Evolutionary conservation across 2,888 invertebrate species (phyloP).

Genomic region (Petrophora chlorosata): DNA sequence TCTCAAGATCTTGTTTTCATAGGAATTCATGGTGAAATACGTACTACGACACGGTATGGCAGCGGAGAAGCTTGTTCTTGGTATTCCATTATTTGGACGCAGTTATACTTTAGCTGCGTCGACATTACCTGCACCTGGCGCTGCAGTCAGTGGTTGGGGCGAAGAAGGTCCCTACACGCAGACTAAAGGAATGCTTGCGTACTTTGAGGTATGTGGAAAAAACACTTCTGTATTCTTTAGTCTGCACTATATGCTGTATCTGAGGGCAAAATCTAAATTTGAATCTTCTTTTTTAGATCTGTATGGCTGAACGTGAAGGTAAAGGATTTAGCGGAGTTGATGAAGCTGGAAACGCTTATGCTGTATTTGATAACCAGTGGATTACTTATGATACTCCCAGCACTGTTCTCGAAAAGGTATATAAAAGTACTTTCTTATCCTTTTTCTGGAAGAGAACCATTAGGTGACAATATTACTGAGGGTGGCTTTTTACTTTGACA

Average conservation of each 20-base stretch:
- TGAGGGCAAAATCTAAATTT: not conserved
- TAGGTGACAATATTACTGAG: too few relatives aligned
- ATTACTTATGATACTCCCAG: conserved; percentile 89
- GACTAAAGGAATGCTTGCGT: conserved; percentile 87
- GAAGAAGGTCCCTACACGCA: conserved; percentile 87
- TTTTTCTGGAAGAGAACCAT: too few relatives aligned
- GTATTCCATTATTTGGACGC: conserved; percentile 89
- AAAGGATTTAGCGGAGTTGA: conserved; percentile 82
- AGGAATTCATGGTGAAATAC: conserved; percentile 88
- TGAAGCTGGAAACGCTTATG: conserved; percentile 86
- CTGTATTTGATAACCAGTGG: conserved; percentile 90
- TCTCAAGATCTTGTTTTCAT: conserved; percentile 46
- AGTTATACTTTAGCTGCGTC: conserved; percentile 86
- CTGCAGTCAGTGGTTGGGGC: conserved; percentile 85
- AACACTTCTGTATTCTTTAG: not conserved
- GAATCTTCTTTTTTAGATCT: conserved; percentile 63
- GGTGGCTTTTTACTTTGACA: conserved; percentile 61
- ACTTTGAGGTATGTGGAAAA: conserved; percentile 85
- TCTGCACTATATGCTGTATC: too few relatives aligned
- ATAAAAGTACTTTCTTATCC: too few relatives aligned
- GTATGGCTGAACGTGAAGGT: conserved; percentile 83
- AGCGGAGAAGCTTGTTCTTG: conserved; percentile 87
- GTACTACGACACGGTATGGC: conserved; percentile 86
- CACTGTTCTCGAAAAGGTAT: conserved; percentile 86
- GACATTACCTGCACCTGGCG: conserved; percentile 81